Evolutionary conservation across 2,888 invertebrate species (phyloP).

Genomic region (Drosophila kambysellisi): DNA sequence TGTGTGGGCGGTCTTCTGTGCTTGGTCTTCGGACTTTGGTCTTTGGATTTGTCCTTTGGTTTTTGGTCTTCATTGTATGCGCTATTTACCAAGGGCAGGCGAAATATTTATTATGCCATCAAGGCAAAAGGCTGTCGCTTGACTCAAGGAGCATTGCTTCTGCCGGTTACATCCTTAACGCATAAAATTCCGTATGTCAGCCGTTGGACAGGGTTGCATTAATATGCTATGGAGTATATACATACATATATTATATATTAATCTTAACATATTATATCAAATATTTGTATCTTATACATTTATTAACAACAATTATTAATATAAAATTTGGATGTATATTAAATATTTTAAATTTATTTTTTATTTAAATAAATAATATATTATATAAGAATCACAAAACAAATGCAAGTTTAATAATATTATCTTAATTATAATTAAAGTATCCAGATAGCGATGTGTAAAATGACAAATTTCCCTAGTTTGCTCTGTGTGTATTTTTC

Average conservation of each 20-base stretch:
- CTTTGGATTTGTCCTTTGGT: conserved; percentile 23
- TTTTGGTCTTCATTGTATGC: conserved; percentile 60
- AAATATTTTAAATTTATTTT: not conserved
- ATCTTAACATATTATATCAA: not conserved
- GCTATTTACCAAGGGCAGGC: conserved; percentile 65
- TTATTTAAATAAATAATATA: too few relatives aligned
- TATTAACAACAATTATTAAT: not conserved
- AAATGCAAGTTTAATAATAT: not conserved
- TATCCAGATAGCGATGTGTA: conserved; percentile 1
- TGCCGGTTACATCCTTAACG: conserved; percentile 49
- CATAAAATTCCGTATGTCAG: conserved; percentile 43
- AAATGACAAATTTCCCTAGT: not conserved
- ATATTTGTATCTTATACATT: not conserved
- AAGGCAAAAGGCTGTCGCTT: conserved; percentile 67
- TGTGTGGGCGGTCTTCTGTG: conserved; percentile 45
- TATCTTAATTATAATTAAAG: not conserved
- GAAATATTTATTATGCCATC: conserved; percentile 80
- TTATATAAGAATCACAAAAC: not conserved
- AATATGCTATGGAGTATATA: not conserved
- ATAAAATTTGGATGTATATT: not conserved
- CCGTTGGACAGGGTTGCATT: conserved; percentile 14
- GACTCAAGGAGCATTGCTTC: conserved; percentile 52
- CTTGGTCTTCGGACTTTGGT: conserved; percentile 39
- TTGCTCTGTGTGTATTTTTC: not conserved
- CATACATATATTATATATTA: not conserved